Evolutionary conservation across 2,113 vertebrate species (phyloP).

Genomic region (Rhynchomys soricoides): DNA sequence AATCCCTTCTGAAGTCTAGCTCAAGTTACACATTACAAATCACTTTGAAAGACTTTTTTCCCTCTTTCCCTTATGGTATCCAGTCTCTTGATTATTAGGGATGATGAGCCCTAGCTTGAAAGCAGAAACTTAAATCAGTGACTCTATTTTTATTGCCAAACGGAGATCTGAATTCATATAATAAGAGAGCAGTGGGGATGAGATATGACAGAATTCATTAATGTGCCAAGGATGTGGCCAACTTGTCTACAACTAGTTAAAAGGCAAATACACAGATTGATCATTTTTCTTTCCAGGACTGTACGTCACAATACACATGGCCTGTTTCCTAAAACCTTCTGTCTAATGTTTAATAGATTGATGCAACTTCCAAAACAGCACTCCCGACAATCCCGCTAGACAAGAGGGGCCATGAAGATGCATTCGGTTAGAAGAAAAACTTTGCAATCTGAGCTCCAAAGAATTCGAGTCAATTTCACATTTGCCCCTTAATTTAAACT

Average conservation of each 20-base stretch:
- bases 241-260: slow-evolving; percentile 91
- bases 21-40: background rate
- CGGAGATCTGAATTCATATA: slow-evolving; percentile 85
- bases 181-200: slow-evolving; percentile 87
- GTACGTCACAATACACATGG: slow-evolving; percentile 89
- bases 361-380: slow-evolving; percentile 88
- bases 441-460: slow-evolving; percentile 28
- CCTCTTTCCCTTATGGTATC: slow-evolving; percentile 49
- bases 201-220: slow-evolving; percentile 88
- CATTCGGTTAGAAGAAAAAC: slow-evolving; percentile 73
- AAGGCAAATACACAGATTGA: slow-evolving; percentile 91
- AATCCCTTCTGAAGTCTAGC: background rate
- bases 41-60: background rate
- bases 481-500: background rate
- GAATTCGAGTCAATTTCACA: background rate
- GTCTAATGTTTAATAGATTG: slow-evolving; percentile 90
- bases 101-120: slow-evolving; percentile 80
- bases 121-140: slow-evolving; percentile 85
- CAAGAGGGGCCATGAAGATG: slow-evolving; percentile 70
- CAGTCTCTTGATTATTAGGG: slow-evolving; percentile 74
- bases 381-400: slow-evolving; percentile 83
- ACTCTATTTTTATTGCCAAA: slow-evolving; percentile 87
- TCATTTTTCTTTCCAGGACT: slow-evolving; percentile 88
- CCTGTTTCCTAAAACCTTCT: slow-evolving; percentile 91
- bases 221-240: slow-evolving; percentile 90